Conservation (phyloP, 2,888 invertebrate species). For the Schizaphis graminum region DNA sequence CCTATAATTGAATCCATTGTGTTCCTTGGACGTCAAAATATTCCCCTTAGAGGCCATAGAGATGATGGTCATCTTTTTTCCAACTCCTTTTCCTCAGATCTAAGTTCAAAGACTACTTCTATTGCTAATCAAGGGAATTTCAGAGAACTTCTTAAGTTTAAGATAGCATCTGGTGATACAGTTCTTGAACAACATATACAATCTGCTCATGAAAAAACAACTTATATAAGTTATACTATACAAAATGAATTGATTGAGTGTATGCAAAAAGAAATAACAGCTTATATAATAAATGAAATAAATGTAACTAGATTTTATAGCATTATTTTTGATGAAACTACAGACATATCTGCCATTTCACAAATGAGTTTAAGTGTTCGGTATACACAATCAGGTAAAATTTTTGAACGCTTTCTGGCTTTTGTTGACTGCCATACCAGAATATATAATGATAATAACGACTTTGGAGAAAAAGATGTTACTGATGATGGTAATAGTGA, state of each 20-base stretch:
- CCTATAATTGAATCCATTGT: constrained; percentile 13
- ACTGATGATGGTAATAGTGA: not conserved
- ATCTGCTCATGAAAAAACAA: not conserved
- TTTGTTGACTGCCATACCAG: not conserved
- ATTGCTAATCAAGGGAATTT: constrained; percentile 10
- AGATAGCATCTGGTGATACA: not conserved
- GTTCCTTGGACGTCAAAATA: constrained; percentile 28
- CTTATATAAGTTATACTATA: not conserved
- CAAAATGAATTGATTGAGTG: not conserved
- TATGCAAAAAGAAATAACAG: constrained; percentile 5
- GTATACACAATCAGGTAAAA: not conserved
- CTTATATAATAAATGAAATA: not conserved
- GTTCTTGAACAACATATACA: not conserved
- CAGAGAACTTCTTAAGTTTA: constrained; percentile 1
- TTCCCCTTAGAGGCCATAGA: no score
- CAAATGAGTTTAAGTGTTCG: constrained; percentile 9
- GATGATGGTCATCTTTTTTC: constrained; percentile 3
- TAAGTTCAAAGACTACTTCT: not conserved
- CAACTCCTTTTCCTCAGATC: not conserved
- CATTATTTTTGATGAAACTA: no score
- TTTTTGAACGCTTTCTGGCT: not conserved
- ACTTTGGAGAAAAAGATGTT: no score
- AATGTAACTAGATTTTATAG: not conserved
- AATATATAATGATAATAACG: not conserved
- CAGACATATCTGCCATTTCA: not conserved